Evolutionary conservation across 1,140 invertebrate genomes (phyloP), one percentile per base, ranked within the genome.

Genomic region (Drosophila asahinai): DNA sequence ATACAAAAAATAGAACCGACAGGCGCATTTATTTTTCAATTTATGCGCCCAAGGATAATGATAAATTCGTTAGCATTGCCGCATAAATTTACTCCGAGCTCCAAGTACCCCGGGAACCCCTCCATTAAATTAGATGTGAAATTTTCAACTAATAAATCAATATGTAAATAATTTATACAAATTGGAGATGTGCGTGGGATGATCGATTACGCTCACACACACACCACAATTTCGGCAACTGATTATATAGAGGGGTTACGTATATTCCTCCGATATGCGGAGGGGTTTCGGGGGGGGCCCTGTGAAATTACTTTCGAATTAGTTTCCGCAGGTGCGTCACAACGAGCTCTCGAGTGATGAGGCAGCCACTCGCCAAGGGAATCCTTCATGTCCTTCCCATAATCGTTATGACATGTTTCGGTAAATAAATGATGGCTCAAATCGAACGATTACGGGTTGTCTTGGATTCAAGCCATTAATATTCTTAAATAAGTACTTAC

Each of bases 151-250:
- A 86, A 87, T 87, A 87, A 87, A 87, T 87, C 83, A 89, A 87
- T 87, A 87, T 89, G 83, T 89, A 74, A 83, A 87, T 87, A 89
- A 87, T 87, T 87, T 67, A 87, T 83, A 78, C 84, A 77, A 86
- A 77, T 80, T 87, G 49, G 19, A 40, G 42, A 43, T 70, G 47
- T 66, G 49, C 45, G 43, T 33, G 52, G 66, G 43, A 73, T 73
- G 67, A 73, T 73, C 71, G 67, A 73, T 73, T 73, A 52, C 67
- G 17, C 38, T 6, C 51, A 15, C 7, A 17, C 17, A 45, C 42
- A 38, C 19, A 6, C 7, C 45, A 12, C 25, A 47, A 42, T 43
- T 45, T 38, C 6, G n/a, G 43, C 43, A 19, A 33, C 38, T 22
- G 25, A 48, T 55, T 58, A 19, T 22, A 22, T 14, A n/a, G 38